Conservation (phyloP, 2,888 invertebrate genomes). For the Opisthograptis luteolata region DNA sequence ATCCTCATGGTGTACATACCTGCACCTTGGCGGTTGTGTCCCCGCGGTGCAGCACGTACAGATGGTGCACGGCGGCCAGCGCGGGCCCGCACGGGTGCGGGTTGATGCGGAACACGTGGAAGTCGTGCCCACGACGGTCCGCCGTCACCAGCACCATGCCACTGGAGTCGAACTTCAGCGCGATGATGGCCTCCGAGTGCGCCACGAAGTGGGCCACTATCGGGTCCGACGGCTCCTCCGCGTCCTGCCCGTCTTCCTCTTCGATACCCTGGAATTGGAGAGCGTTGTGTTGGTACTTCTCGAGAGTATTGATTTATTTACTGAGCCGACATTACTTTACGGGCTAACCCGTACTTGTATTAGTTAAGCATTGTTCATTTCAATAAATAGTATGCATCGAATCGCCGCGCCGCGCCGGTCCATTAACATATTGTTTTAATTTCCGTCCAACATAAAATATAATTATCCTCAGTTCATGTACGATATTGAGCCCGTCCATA, state of each 20-base stretch:
- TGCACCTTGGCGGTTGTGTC: slow-evolving; percentile 98
- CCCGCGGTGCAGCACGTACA: slow-evolving; percentile 97
- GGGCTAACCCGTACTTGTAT: too few relatives aligned
- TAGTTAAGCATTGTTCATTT: too few relatives aligned
- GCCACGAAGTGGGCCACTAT: slow-evolving; percentile 95
- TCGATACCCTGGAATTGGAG: slow-evolving; percentile 60
- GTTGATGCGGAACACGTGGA: slow-evolving; percentile 97
- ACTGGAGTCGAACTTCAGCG: slow-evolving; percentile 95
- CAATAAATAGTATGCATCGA: too few relatives aligned
- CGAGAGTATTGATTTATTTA: too few relatives aligned
- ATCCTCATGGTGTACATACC: too few relatives aligned
- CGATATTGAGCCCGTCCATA: too few relatives aligned
- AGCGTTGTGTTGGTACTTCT: not conserved
- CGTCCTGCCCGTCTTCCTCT: slow-evolving; percentile 85
- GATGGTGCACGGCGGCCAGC: slow-evolving; percentile 95
- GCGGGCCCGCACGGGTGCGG: slow-evolving; percentile 95
- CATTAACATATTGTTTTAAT: too few relatives aligned
- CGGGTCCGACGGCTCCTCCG: slow-evolving; percentile 87
- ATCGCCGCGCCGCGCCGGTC: too few relatives aligned
- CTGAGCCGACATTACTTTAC: too few relatives aligned
- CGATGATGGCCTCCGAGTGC: slow-evolving; percentile 94
- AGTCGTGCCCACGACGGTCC: slow-evolving; percentile 96
- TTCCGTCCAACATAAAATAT: too few relatives aligned
- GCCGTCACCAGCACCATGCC: slow-evolving; percentile 96
- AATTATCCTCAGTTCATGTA: too few relatives aligned